Percentiles rank a stretch among this genome's conserved stretches.
phyloP scores from a whole-genome alignment of 2,888 invertebrate genomes.

The Rhabditoides inermis region DNA sequence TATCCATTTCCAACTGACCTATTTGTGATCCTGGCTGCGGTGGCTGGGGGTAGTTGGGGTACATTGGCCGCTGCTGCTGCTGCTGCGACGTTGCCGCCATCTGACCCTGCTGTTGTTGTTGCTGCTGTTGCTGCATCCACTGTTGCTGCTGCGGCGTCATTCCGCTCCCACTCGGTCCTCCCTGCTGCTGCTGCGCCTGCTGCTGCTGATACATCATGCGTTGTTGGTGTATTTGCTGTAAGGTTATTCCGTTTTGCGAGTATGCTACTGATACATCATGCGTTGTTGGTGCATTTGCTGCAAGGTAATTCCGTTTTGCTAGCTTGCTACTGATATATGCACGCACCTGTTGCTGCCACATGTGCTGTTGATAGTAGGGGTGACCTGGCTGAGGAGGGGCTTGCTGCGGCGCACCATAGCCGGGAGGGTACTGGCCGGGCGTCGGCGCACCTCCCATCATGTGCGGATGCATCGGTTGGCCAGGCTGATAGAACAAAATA shows the following conservation, averaged over 20 bases:
- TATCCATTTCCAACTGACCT: no score
- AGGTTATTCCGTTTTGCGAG: no score
- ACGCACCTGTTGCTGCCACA: slow-evolving; percentile 9
- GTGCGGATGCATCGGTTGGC: slow-evolving; percentile 3
- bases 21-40: not conserved
- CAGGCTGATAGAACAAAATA: no score
- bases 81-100: not conserved
- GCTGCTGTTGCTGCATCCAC: slow-evolving; percentile 11
- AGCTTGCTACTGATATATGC: no score
- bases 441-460: slow-evolving; percentile 4
- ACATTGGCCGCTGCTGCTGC: slow-evolving; percentile 1
- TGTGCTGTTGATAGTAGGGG: slow-evolving; percentile 9
- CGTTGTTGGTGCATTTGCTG: no score
- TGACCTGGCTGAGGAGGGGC: slow-evolving; percentile 3
- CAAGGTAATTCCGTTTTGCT: no score
- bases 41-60: slow-evolving; percentile 8
- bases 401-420: slow-evolving; percentile 7
- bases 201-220: no score
- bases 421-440: slow-evolving; percentile 1
- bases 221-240: no score
- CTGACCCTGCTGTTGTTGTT: slow-evolving; percentile 11
- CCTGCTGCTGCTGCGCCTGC: slow-evolving; percentile 11
- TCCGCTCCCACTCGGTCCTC: not conserved
- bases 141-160: slow-evolving; percentile 7
- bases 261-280: no score